These are phyloP conservation scores for Megaustenia siamemsis DNA, from an alignment of 2,888 invertebrate species.

Conservation along the genomic window DNA sequence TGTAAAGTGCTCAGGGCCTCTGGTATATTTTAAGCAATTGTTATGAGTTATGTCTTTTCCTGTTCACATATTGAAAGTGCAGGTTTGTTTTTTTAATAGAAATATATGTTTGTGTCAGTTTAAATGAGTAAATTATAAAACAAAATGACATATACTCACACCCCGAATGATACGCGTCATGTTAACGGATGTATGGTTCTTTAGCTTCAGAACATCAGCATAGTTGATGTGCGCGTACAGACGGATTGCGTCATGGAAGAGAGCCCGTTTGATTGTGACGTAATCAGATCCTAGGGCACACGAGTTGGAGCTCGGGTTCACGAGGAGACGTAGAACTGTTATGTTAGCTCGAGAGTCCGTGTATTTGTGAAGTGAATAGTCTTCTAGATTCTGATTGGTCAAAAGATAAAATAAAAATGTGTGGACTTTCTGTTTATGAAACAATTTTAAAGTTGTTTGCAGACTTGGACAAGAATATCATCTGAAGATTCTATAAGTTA, in stretches of 20 bases:
- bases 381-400: constrained; percentile 70
- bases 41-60: no score
- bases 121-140: neutral
- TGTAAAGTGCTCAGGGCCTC: no score
- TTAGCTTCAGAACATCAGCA: constrained; percentile 6
- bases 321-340: constrained; percentile 71
- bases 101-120: no score
- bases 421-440: no score
- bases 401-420: no score
- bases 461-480: no score
- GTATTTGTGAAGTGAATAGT: constrained; percentile 66
- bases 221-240: constrained; percentile 49
- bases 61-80: no score
- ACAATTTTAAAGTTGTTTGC: no score
- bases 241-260: constrained; percentile 67
- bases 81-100: no score
- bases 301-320: constrained; percentile 64
- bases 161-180: constrained; percentile 58
- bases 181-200: constrained; percentile 34
- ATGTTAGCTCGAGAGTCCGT: constrained; percentile 72
- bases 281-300: constrained; percentile 68
- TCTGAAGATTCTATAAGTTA: no score
- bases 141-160: constrained; percentile 52
- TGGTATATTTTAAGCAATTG: no score
- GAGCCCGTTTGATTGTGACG: constrained; percentile 67